These are phyloP conservation scores for Rhagoletis pomonella DNA, from an alignment of 1,140 invertebrate genomes.

Conservation along the genomic window DNA sequence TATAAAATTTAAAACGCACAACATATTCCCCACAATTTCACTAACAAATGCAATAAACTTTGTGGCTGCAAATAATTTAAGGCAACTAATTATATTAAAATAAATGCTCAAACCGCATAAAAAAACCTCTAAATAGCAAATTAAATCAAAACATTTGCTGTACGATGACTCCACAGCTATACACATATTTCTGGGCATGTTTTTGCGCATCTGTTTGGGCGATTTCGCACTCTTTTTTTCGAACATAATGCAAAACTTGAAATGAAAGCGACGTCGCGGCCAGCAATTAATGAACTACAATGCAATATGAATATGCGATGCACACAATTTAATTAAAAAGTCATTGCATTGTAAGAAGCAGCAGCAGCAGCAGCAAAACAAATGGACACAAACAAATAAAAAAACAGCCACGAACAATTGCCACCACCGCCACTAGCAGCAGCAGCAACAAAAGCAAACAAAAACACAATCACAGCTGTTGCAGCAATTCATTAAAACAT, in stretches of 20 bases:
- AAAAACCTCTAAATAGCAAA: neutral
- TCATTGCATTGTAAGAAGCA: slow-evolving; percentile 40
- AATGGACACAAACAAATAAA: slow-evolving; percentile 40
- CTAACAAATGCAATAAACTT: too few species aligned
- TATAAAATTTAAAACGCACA: too few species aligned
- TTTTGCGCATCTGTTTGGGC: neutral
- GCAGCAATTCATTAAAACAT: slow-evolving; percentile 37
- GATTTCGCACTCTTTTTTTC: neutral
- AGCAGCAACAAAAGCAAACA: neutral
- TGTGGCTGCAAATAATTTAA: neutral
- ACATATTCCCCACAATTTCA: too few species aligned
- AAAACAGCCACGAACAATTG: neutral
- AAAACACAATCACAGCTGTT: slow-evolving; percentile 26
- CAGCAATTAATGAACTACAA: slow-evolving; percentile 27
- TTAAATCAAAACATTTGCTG: neutral
- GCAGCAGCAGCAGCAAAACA: neutral
- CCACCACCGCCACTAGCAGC: neutral
- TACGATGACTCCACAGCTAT: neutral
- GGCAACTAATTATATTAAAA: neutral
- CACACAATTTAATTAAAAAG: slow-evolving; percentile 50
- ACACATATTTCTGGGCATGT: neutral
- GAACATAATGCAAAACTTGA: slow-evolving; percentile 1
- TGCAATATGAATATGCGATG: slow-evolving; percentile 38
- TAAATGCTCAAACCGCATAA: neutral
- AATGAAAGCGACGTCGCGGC: neutral